These are phyloP conservation scores for Neodiprion pinetum DNA, from an alignment of 1,140 invertebrate species.

Conservation along the genomic window DNA sequence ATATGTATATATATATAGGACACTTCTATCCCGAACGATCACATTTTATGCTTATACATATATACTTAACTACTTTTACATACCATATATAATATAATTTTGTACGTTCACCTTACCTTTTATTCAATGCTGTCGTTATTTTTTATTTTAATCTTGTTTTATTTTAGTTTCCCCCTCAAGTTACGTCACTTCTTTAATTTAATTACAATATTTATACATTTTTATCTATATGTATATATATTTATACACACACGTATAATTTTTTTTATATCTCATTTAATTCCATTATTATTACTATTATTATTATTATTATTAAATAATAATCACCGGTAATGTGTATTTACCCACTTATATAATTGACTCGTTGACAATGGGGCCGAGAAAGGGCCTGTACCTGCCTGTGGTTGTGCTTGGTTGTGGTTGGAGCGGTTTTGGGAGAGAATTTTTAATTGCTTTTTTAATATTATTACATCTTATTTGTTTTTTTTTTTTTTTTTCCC, in stretches of 20 bases:
- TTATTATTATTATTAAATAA: slow-evolving; percentile 43
- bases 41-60: no score
- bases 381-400: slow-evolving; percentile 52
- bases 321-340: slow-evolving; percentile 59
- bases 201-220: no score
- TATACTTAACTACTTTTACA: no score
- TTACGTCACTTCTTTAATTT: no score
- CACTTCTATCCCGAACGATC: background rate
- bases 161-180: no score
- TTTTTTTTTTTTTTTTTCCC: slow-evolving; percentile 35
- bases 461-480: slow-evolving; percentile 61
- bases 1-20: slow-evolving; percentile 30
- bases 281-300: slow-evolving; percentile 39
- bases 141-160: no score
- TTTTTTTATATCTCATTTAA: slow-evolving; percentile 35
- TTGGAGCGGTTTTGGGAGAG: slow-evolving; percentile 62
- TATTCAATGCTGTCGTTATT: no score
- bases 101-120: no score
- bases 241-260: no score
- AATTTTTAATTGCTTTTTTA: slow-evolving; percentile 61
- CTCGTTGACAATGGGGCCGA: slow-evolving; percentile 57
- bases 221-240: no score
- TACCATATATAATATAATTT: no score
- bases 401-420: slow-evolving; percentile 64
- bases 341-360: slow-evolving; percentile 59